Evolutionary conservation across 2,797 vertebrate genomes (phyloP), one percentile per base, ranked within the genome.

Genomic region (Ptychadena robeensis): DNA sequence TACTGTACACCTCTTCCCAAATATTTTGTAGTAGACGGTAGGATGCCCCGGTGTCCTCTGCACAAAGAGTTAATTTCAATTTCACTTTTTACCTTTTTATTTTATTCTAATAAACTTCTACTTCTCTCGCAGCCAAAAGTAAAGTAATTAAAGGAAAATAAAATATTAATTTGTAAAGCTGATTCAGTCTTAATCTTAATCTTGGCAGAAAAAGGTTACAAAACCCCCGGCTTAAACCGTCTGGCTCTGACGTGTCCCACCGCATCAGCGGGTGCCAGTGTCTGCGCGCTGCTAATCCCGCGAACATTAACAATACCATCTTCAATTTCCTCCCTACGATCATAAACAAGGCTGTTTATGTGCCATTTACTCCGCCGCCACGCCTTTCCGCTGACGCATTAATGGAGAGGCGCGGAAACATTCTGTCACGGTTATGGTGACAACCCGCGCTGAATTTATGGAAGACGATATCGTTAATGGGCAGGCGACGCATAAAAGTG

Each of bases 401-500:
- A 73, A 81, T 18, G 66, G 38, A 37, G 72, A 48, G 40, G 63
- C 57, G 66, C 27, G 37, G 59, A 66, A 81, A 53, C 30, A 53
- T 48, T 74, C 67, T 73, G 73, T 81, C 30, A 67, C 25, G 61
- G 64, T 48, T 48, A 40, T 67, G 63, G 32, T 34, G 53, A 25
- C 48, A 40, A 18, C 1, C 38, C 31, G 18, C 64, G 40, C 40
- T 74, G 68, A 68, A 82, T 74, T 57, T 37, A 32, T 68, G 44
- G 18, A 15, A 61, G 34, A 8, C 64, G 38, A 82, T 67, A 67
- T 82, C 38, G 57, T 75, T 74, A 82, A 82, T 67, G 63, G 32
- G 27, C 48, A 66, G 35, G 73, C 34, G 59, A 37, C 53, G 27
- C 79, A 73, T 73, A 66, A 81, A 81, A 81, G 38, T 25, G 64